Conservation (phyloP, 2,113 vertebrate species). For the Meleagris gallopavo region DNA sequence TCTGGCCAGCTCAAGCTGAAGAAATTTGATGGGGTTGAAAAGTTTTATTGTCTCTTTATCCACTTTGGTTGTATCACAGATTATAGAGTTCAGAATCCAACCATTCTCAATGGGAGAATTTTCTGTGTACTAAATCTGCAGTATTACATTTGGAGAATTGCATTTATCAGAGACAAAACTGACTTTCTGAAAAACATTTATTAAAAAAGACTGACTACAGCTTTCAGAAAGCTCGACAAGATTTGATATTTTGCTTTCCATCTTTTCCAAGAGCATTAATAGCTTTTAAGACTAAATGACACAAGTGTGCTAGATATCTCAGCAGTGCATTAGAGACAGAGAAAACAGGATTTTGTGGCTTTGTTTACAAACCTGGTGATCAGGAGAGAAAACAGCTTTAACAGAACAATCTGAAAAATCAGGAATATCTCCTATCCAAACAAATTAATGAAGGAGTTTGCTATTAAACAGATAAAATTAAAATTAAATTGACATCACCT, state of each 20-base stretch:
- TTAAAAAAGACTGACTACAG: conserved; percentile 1
- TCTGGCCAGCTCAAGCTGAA: not conserved
- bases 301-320: not conserved
- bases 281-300: conserved; percentile 27
- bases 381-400: not conserved
- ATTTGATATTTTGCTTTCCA: conserved; percentile 2
- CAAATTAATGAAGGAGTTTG: not conserved
- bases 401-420: not conserved
- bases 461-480: not conserved
- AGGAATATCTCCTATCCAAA: not conserved
- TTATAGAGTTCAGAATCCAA: conserved; percentile 26
- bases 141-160: not conserved
- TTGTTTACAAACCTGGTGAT: not conserved
- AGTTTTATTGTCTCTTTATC: not conserved
- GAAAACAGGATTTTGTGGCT: not conserved
- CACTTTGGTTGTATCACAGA: not conserved
- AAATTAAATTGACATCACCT: not conserved
- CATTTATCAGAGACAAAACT: conserved; percentile 19
- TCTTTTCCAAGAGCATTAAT: conserved; percentile 48
- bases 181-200: conserved; percentile 24
- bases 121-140: not conserved
- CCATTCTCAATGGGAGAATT: not conserved
- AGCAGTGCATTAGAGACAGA: not conserved
- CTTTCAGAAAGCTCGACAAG: conserved; percentile 40
- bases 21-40: not conserved